A percentile compares a stretch with the other conserved stretches of the same genome.
Conservation (phyloP, 1,140 invertebrate genomes). For the Macrosteles quadrilineatus region DNA sequence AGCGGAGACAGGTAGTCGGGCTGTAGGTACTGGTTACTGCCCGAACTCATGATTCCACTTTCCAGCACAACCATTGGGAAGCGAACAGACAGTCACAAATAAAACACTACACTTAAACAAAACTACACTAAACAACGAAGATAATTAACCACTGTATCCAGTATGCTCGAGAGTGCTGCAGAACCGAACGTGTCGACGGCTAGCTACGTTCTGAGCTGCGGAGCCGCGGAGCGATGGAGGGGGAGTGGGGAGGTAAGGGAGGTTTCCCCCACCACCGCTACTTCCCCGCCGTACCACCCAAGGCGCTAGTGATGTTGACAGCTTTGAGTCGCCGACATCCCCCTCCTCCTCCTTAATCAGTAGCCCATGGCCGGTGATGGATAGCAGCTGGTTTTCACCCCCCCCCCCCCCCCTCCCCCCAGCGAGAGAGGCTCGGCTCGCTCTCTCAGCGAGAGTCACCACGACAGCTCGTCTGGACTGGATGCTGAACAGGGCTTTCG, state of each 20-base stretch:
- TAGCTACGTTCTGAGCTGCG: conserved; percentile 17
- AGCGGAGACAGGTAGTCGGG: conserved; percentile 91
- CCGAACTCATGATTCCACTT: conserved; percentile 86
- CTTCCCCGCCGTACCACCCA: conserved; percentile 53
- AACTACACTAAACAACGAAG: conserved; percentile 24
- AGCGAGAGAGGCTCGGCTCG: neutral
- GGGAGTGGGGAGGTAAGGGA: neutral
- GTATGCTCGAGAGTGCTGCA: too few species aligned
- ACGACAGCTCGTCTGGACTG: conserved; percentile 28
- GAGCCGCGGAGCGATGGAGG: neutral
- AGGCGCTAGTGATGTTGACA: conserved; percentile 54
- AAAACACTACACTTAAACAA: conserved; percentile 19
- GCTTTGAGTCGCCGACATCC: conserved; percentile 49
- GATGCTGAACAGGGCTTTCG: neutral
- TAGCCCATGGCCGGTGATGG: conserved; percentile 36
- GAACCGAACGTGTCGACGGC: conserved; percentile 1
- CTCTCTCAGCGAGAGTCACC: conserved; percentile 30
- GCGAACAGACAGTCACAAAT: conserved; percentile 10
- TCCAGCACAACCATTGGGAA: conserved; percentile 87
- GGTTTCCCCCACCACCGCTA: conserved; percentile 35
- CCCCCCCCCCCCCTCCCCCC: conserved; percentile 35
- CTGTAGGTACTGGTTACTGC: conserved; percentile 86
- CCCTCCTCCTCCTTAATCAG: conserved; percentile 38
- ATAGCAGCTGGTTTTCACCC: conserved; percentile 34
- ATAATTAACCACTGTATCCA: conserved; percentile 1